Evolutionary conservation across 2,113 vertebrate species (phyloP).

Genomic region (Onychostruthus taczanowskii): DNA sequence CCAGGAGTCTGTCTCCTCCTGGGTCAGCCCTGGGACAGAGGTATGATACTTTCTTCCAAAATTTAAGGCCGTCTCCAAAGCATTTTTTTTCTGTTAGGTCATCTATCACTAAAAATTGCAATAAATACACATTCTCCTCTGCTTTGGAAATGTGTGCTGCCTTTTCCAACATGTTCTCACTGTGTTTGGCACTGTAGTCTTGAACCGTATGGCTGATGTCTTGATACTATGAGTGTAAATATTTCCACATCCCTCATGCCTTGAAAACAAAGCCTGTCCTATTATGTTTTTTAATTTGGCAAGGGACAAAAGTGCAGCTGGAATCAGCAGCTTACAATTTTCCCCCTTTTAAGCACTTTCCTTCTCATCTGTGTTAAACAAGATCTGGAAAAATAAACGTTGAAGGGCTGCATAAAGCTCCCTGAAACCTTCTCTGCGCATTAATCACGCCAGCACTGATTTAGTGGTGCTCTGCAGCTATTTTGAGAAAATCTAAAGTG

Average conservation of each 20-base stretch:
- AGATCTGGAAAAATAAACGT: slow-evolving; percentile 5
- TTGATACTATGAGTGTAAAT: background rate
- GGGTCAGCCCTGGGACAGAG: background rate
- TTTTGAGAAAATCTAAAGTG: background rate
- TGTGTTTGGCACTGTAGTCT: background rate
- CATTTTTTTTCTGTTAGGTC: background rate
- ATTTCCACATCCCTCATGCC: slow-evolving; percentile 15
- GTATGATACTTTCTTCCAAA: background rate
- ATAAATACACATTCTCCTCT: background rate
- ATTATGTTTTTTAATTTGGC: slow-evolving; percentile 14
- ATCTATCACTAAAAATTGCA: background rate
- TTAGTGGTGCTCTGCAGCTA: background rate
- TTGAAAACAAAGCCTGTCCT: slow-evolving; percentile 22
- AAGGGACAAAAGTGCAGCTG: background rate
- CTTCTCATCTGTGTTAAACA: background rate
- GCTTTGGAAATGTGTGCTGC: background rate
- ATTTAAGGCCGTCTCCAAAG: background rate
- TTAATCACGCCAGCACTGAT: background rate
- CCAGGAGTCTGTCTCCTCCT: background rate
- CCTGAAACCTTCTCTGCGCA: background rate
- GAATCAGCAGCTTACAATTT: slow-evolving; percentile 16
- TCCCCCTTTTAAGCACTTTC: background rate
- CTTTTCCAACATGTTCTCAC: background rate
- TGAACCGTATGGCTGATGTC: background rate
- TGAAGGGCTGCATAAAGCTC: background rate